Conservation (phyloP, 2,113 vertebrate species). For the Empidonax traillii region DNA sequence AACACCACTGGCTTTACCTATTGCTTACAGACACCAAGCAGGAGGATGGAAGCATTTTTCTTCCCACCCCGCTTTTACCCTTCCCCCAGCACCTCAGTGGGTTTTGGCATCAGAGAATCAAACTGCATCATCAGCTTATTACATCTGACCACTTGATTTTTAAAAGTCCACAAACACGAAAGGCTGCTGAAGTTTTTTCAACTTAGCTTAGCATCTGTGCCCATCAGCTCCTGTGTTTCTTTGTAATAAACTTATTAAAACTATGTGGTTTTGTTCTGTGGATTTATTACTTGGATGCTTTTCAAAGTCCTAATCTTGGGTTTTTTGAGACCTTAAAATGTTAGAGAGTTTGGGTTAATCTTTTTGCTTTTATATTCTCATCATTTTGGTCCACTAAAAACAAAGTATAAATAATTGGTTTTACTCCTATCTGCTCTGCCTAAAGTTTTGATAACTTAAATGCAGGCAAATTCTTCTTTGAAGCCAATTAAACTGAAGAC, state of each 20-base stretch:
- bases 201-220: neutral
- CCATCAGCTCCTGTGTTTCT: neutral
- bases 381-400: conserved; percentile 34
- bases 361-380: conserved; percentile 31
- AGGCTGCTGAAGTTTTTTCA: neutral
- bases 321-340: neutral
- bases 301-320: conserved; percentile 22
- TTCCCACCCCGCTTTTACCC: neutral
- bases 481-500: conserved; percentile 14
- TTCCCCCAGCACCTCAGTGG: neutral
- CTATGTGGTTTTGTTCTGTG: neutral
- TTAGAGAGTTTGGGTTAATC: conserved; percentile 19
- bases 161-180: neutral
- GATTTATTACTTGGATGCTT: conserved; percentile 48
- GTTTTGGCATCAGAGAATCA: neutral
- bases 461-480: conserved; percentile 16
- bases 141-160: neutral
- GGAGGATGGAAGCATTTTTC: neutral
- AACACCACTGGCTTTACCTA: neutral
- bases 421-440: conserved; percentile 41
- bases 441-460: conserved; percentile 53
- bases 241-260: conserved; percentile 11
- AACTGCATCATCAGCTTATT: neutral
- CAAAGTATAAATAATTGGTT: conserved; percentile 29
- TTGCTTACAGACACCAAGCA: neutral